These are phyloP conservation scores for Cassiopea andromeda DNA, from an alignment of 30 jellyfish, hydroid and myxozoan species.

Conservation along the genomic window DNA sequence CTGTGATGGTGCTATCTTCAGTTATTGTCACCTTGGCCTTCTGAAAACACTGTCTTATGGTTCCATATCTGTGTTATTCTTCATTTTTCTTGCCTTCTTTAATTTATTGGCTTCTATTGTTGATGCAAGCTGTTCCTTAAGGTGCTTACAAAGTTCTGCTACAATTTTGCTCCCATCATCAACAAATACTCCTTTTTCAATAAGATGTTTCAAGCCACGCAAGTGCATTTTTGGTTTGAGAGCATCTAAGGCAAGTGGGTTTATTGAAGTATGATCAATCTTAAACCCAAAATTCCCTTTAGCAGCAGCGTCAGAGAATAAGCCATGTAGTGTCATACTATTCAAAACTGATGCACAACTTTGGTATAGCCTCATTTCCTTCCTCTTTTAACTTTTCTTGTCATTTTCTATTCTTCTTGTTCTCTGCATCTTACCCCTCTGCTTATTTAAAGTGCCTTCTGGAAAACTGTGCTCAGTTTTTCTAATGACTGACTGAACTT, in stretches of 20 bases:
- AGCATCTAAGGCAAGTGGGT: conserved; percentile 40
- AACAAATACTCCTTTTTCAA: conserved; percentile 24
- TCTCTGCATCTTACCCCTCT: conserved; percentile 17
- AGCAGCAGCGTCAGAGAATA: conserved; percentile 46
- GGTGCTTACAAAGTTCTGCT: conserved; percentile 28
- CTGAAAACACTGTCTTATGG: conserved; percentile 1
- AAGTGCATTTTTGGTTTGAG: conserved; percentile 50
- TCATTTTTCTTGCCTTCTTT: conserved; percentile 24
- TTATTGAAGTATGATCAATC: conserved; percentile 40
- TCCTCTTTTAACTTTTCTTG: neutral
- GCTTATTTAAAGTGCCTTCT: neutral
- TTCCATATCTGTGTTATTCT: neutral
- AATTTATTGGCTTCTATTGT: conserved; percentile 32
- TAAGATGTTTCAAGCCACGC: conserved; percentile 43
- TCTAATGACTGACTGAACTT: conserved; percentile 7
- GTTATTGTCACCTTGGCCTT: conserved; percentile 4
- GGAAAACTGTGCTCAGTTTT: neutral
- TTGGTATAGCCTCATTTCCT: conserved; percentile 26
- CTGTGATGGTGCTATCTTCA: neutral
- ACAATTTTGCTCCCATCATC: neutral
- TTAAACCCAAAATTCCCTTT: conserved; percentile 42
- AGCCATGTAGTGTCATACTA: conserved; percentile 26
- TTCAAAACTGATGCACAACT: conserved; percentile 41
- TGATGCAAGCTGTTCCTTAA: conserved; percentile 27
- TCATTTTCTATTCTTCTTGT: neutral